These are phyloP conservation scores for Pyrocoelia pectoralis DNA, from an alignment of 2,888 invertebrate species.

Conservation along the genomic window DNA sequence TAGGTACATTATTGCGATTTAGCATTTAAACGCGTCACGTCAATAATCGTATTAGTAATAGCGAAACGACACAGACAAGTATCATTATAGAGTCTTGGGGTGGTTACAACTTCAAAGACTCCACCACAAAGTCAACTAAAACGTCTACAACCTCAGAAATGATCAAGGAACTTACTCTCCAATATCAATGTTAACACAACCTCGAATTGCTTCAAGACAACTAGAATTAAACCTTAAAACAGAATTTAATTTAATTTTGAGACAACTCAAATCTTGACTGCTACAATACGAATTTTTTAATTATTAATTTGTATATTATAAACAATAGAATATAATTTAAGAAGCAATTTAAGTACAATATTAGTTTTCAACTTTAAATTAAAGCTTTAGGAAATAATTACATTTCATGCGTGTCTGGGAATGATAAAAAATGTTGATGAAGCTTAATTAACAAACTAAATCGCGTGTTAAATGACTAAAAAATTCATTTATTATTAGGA, in stretches of 20 bases:
- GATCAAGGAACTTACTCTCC: slow-evolving; percentile 7
- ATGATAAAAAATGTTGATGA: slow-evolving; percentile 2
- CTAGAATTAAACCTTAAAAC: not conserved
- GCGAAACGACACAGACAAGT: too few relatives aligned
- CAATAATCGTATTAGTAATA: too few relatives aligned
- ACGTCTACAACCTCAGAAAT: slow-evolving; percentile 3
- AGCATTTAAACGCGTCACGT: too few relatives aligned
- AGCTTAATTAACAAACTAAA: slow-evolving; percentile 6
- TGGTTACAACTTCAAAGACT: slow-evolving; percentile 3
- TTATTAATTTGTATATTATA: not conserved
- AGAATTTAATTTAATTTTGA: not conserved
- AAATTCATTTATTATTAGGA: slow-evolving; percentile 3
- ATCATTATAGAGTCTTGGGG: too few relatives aligned
- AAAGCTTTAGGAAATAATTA: not conserved
- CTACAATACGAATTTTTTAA: not conserved
- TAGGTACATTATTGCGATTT: too few relatives aligned
- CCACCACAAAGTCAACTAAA: slow-evolving; percentile 10
- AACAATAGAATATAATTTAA: too few relatives aligned
- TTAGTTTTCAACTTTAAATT: slow-evolving; percentile 5
- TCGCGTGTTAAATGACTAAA: slow-evolving; percentile 15
- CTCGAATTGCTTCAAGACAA: not conserved
- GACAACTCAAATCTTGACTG: not conserved
- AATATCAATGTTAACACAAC: slow-evolving; percentile 1
- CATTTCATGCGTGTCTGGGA: not conserved
- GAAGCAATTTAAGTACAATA: not conserved